A percentile compares a stretch with the other conserved stretches of the same genome.
These are phyloP conservation scores for Lytechinus pictus DNA, from an alignment of 35 echinoderm and acorn worm genomes.

Conservation along the genomic window DNA sequence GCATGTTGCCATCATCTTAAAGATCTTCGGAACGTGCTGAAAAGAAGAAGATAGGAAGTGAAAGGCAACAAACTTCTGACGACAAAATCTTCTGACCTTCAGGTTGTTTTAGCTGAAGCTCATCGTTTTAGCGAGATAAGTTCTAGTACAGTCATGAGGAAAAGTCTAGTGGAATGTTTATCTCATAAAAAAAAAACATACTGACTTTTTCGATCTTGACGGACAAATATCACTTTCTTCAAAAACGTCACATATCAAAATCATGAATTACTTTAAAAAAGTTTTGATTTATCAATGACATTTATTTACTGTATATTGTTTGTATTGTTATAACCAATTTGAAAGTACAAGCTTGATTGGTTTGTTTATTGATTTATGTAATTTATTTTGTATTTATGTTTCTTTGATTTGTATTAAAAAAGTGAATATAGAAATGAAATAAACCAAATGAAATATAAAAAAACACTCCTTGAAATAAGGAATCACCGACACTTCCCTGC, in stretches of 20 bases:
- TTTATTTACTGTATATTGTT: too few relatives aligned
- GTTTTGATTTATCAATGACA: too few relatives aligned
- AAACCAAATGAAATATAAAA: background rate
- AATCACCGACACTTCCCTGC: background rate
- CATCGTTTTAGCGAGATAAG: background rate
- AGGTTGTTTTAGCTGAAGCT: background rate
- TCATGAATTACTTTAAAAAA: background rate
- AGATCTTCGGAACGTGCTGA: background rate
- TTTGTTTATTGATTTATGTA: too few relatives aligned
- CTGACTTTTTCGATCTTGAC: background rate
- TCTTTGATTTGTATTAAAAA: too few relatives aligned
- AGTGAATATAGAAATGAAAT: too few relatives aligned
- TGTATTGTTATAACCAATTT: too few relatives aligned
- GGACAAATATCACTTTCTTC: background rate
- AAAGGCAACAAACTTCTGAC: too few relatives aligned
- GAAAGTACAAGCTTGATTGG: too few relatives aligned
- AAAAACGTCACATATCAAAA: background rate
- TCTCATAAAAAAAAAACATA: background rate
- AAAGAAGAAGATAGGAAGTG: background rate
- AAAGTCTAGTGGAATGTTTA: too few relatives aligned
- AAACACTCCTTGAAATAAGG: background rate
- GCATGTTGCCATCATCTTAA: background rate
- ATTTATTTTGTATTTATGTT: too few relatives aligned
- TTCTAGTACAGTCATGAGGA: too few relatives aligned
- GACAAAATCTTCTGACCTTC: background rate